Base-by-base conservation (phyloP, 2,888 invertebrate species). In the Branchinecta sandiegonensis region DNA sequence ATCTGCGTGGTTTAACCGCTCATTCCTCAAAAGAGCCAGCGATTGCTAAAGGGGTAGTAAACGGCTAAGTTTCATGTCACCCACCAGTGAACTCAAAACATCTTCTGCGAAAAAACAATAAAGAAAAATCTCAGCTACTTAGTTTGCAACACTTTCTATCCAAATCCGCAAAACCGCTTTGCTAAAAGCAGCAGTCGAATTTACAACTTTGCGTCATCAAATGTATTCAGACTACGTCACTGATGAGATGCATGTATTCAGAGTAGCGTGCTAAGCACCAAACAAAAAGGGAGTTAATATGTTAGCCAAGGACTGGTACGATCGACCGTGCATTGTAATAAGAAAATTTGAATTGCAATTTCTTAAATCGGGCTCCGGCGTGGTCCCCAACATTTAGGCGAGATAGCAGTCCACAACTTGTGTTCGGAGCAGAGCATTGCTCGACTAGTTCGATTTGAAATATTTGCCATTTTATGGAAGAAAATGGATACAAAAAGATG, bases 251-350 rank as follows among this genome's bases (percentile, higher is more conserved):
- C n/a, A 56, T 56, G 17, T 56, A 56, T 56, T 56, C 56, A 56
- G 56, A 56, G 17, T 14, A 17, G 14, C 10, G 56, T 8, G 14
- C 17, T 14, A 56, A 56, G 17, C 17, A 56, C 17, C 56, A 14
- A 56, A 56, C 56, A 56, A 56, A 56, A 56, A 56, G 56, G 56
- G 56, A 56, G 17, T 56, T 56, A 56, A 56, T 56, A 17, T 56
- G 56, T 56, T 56, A 56, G 56, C 56, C 56, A 56, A 56, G 56
- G 56, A 56, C 56, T 56, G n/a, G 8, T 14, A 17, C 56, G 56
- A 56, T 56, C 56, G 56, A 56, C 56, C 56, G 56, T 56, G 56
- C 56, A 56, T 56, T 56, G 56, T 56, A 56, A 56, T 56, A 56
- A 56, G 56, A 56, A 56, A 56, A 56, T 56, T 56, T 56, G 56